phyloP scores from a whole-genome alignment of 2,797 vertebrate genomes.

The Babyrousa celebensis region DNA sequence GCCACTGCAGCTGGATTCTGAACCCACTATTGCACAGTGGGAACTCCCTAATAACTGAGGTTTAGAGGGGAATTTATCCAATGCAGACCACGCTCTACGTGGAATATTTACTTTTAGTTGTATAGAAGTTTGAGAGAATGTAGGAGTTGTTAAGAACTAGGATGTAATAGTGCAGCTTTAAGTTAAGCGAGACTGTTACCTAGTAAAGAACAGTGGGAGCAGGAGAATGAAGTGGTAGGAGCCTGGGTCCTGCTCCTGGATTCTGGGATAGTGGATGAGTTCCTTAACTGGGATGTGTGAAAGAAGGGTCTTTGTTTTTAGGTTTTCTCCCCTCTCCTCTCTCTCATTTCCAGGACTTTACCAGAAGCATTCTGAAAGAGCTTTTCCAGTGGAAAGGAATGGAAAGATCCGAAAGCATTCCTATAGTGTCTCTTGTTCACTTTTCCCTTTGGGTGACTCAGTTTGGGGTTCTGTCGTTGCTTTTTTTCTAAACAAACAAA shows the following conservation, averaged over 20 bases:
- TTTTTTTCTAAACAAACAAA: conserved; percentile 23
- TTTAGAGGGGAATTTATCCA: conserved; percentile 4
- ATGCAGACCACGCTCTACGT: not conserved
- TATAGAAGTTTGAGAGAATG: not conserved
- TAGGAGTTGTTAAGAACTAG: not conserved
- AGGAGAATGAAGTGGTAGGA: not conserved
- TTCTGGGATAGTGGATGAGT: not conserved
- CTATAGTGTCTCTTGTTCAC: not conserved
- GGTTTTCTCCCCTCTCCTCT: not conserved
- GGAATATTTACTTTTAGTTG: not conserved
- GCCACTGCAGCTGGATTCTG: too few species aligned
- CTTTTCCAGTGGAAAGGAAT: not conserved
- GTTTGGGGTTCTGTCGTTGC: not conserved
- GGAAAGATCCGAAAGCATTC: not conserved
- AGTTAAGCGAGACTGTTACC: not conserved
- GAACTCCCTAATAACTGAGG: not conserved
- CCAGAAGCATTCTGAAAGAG: not conserved
- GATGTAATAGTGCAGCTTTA: not conserved
- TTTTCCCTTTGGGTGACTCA: not conserved
- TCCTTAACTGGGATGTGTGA: not conserved
- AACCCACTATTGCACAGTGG: too few species aligned
- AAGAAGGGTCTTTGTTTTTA: not conserved
- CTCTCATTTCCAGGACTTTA: not conserved
- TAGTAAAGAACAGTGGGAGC: not conserved
- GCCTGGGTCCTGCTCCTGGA: not conserved